Evolutionary conservation across 2,113 vertebrate species (phyloP).

Genomic region (Orientallactaga bullata): DNA sequence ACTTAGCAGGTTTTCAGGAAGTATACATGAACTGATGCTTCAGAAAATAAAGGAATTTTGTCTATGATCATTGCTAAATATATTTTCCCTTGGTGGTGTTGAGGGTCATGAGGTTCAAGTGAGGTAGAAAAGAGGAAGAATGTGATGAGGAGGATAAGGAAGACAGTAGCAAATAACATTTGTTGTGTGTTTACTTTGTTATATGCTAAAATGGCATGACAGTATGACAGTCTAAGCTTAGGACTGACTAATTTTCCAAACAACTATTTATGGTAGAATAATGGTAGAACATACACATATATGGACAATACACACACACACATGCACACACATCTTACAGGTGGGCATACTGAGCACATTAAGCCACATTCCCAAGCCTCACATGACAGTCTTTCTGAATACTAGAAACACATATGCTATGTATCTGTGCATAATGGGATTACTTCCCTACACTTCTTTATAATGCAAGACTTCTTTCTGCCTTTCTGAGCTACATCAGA

Average conservation of each 20-base stretch:
- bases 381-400: constrained; percentile 13
- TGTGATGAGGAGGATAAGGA: not conserved
- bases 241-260: not conserved
- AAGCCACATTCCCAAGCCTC: constrained; percentile 7
- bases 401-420: not conserved
- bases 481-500: not conserved
- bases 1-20: not conserved
- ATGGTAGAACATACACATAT: not conserved
- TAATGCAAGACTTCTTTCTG: not conserved
- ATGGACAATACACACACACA: not conserved
- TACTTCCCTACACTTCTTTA: not conserved
- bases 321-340: constrained; percentile 23
- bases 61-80: not conserved
- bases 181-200: not conserved
- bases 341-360: not conserved
- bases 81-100: not conserved
- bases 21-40: not conserved
- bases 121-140: not conserved
- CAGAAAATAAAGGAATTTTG: not conserved
- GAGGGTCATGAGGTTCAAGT: not conserved
- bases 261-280: not conserved
- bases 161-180: not conserved
- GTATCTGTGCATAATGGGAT: not conserved
- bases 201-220: no score
- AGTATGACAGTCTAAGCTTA: no score